Evolutionary conservation across 2,113 vertebrate genomes (phyloP), one percentile per base, ranked within the genome.

Genomic region (Noctilio leporinus): DNA sequence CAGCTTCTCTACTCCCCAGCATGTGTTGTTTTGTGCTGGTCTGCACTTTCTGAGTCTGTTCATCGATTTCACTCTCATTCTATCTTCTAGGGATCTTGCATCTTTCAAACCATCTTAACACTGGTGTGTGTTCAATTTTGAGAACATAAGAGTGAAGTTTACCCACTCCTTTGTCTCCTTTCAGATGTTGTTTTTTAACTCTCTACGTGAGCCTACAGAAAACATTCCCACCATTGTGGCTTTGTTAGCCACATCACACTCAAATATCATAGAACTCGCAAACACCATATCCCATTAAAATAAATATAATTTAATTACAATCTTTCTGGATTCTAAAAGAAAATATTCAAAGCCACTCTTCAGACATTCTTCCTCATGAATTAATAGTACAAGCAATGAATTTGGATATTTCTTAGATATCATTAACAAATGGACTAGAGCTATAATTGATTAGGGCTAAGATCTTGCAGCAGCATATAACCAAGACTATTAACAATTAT

Each of bases 1-100:
- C 83, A 57, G 94, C 40, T 9, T 30, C 67, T 93, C 76, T 88
- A 43, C 67, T 82, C 93, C 91, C 76, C 90, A 49, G 22, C 40
- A 45, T 85, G 20, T 38, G 59, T 55, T 93, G 82, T 95, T 97
- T 94, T 95, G 94, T 62, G 94, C 77, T 53, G 51, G 28, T 93
- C 17, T 43, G 35, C 55, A 51, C 22, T 96, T 97, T 89, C 94
- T 22, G 57, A 70, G 53, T 49, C 93, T 87, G 49, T n/a, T 26
- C 78, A 94, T 90, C 1, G 53, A 86, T 90, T 95, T 73, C 53
- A 38, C 15, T 64, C 78, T 40, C 43, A 82, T 93, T 89, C 64
- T 89, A 26, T 26, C 69, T 77, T 80, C 94, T 70, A 55, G 65
- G 20, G 38, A 91, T 84, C 81, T 75, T 38, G 0, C 14, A n/a